Conservation (phyloP, 1,140 invertebrate species). For the Zeugodacus cucurbitae region DNA sequence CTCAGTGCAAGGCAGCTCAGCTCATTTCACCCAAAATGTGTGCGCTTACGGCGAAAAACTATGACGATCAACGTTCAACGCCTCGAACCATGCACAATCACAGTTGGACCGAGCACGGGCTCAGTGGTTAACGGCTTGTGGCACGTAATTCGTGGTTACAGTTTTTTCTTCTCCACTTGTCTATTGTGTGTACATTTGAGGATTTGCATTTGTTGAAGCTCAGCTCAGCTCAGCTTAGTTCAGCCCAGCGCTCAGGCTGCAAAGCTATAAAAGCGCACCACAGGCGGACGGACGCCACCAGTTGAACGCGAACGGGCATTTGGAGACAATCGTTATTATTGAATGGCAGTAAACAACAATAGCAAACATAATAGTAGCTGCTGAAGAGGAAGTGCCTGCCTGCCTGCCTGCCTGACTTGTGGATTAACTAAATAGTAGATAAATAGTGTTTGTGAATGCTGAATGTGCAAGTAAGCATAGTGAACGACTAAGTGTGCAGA, state of each 20-base stretch:
- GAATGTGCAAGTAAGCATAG: neutral
- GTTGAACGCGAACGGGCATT: conserved; percentile 39
- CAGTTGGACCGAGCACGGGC: neutral
- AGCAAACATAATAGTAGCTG: conserved; percentile 17
- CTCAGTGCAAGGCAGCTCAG: neutral
- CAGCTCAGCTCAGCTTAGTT: neutral
- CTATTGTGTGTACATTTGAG: neutral
- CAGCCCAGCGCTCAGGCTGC: neutral
- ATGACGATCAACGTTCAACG: neutral
- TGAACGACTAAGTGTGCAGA: neutral
- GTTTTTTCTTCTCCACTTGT: neutral
- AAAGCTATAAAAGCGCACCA: conserved; percentile 14
- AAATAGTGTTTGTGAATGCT: conserved; percentile 6
- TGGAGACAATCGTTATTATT: conserved; percentile 3
- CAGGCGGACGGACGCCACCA: neutral
- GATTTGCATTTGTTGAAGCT: neutral
- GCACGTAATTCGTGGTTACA: neutral
- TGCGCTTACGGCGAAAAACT: neutral
- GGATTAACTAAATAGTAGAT: neutral
- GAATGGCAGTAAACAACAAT: conserved; percentile 20
- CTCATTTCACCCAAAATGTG: neutral
- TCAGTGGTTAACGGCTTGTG: neutral
- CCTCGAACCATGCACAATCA: neutral
- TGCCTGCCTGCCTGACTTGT: neutral
- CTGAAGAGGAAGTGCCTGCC: conserved; percentile 23